Evolutionary conservation across 2,113 vertebrate species (phyloP).

Genomic region (Sminthopsis crassicaudata): DNA sequence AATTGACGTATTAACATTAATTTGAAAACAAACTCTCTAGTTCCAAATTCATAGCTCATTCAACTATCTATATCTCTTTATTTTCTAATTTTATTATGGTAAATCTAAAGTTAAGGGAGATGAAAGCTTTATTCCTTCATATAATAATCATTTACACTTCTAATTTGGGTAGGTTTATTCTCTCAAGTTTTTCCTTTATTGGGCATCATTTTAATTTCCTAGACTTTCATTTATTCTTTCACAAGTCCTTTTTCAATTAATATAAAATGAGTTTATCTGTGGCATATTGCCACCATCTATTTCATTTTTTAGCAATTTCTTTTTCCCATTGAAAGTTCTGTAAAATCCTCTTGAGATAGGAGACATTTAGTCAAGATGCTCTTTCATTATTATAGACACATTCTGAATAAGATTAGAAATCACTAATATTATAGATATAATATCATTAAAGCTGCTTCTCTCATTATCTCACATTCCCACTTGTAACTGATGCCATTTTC

Average conservation of each 20-base stretch:
- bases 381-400: background rate
- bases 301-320: background rate
- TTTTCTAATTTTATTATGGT: background rate
- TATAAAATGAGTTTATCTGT: background rate
- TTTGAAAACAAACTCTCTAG: background rate
- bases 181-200: background rate
- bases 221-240: background rate
- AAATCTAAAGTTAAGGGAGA: background rate
- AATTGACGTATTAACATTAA: background rate
- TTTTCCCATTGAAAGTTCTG: background rate
- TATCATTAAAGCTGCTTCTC: background rate
- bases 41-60: background rate
- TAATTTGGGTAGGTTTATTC: background rate
- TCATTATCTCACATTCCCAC: background rate
- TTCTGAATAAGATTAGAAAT: background rate
- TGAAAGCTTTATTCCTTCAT: background rate
- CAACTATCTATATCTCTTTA: background rate
- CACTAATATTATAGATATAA: background rate
- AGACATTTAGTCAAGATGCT: background rate
- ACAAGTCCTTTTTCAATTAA: background rate
- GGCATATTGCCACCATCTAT: background rate
- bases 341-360: background rate
- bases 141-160: background rate
- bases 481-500: background rate
- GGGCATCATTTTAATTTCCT: background rate